phyloP scores from a whole-genome alignment of 1,140 invertebrate genomes.

The Trigoniulus corallinus region DNA sequence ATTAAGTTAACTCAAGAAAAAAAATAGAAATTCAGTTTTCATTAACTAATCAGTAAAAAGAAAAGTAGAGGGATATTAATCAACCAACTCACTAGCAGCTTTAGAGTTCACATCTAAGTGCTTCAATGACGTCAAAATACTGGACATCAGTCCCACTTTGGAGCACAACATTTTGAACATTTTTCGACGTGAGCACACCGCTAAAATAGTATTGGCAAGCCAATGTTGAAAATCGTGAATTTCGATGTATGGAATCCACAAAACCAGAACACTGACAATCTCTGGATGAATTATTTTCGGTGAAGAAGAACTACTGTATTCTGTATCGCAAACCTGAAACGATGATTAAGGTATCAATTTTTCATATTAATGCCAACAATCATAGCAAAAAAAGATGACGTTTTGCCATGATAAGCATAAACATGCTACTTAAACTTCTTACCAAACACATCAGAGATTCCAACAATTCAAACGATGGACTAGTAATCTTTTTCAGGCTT shows the following conservation, averaged over 20 bases:
- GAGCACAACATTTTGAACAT: constrained; percentile 13
- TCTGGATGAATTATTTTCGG: too few species aligned
- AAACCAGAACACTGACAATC: neutral
- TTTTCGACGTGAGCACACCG: neutral
- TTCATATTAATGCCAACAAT: too few species aligned
- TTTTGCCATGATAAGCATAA: too few species aligned
- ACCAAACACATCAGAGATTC: constrained; percentile 23
- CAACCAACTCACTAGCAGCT: neutral
- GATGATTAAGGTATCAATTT: too few species aligned
- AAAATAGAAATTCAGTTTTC: neutral
- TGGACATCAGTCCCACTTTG: constrained; percentile 22
- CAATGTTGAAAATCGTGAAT: too few species aligned
- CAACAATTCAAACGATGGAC: constrained; percentile 21
- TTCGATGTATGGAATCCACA: neutral
- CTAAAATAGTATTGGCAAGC: too few species aligned
- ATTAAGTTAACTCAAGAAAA: constrained; percentile 30
- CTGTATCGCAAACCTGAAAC: too few species aligned
- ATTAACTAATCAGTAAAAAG: too few species aligned
- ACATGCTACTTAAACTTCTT: too few species aligned
- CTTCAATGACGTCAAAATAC: constrained; percentile 18
- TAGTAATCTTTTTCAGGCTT: constrained; percentile 20
- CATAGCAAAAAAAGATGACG: too few species aligned
- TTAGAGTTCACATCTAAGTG: neutral
- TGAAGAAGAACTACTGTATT: too few species aligned
- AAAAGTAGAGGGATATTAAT: too few species aligned